Conservation (phyloP, 2,888 invertebrate genomes). For the Rhagonycha fulva region DNA sequence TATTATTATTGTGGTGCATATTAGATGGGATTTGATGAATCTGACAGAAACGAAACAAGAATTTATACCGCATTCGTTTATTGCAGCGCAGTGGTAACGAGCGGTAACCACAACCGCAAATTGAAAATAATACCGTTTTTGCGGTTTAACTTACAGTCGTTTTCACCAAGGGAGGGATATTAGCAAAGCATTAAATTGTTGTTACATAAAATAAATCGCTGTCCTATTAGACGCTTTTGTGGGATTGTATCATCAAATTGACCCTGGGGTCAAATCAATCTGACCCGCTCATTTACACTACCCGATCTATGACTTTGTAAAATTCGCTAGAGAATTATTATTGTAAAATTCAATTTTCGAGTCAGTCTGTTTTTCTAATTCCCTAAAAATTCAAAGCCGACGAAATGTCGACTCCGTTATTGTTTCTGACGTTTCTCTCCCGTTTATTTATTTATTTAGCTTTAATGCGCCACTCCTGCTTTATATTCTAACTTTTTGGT, state of each 20-base stretch:
- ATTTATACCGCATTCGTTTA: constrained; percentile 45
- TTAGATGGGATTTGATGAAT: constrained; percentile 20
- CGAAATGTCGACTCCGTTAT: constrained; percentile 43
- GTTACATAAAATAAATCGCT: neutral
- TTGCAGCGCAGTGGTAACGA: constrained; percentile 44
- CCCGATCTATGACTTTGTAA: neutral
- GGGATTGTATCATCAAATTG: neutral
- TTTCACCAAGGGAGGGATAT: constrained; percentile 32
- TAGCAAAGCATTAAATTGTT: constrained; percentile 5
- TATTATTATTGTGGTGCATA: neutral
- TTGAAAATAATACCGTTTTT: constrained; percentile 49
- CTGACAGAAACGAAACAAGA: constrained; percentile 36
- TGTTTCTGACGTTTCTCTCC: constrained; percentile 44
- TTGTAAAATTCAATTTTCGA: neutral
- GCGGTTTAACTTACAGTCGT: constrained; percentile 38
- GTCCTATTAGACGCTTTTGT: neutral
- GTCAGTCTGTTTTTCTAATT: neutral
- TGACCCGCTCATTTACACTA: neutral
- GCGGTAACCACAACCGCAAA: constrained; percentile 44
- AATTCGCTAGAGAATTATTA: neutral
- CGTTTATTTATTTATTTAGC: constrained; percentile 48
- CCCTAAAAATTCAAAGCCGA: constrained; percentile 39
- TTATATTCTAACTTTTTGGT: constrained; percentile 20
- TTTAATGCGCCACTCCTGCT: constrained; percentile 41
- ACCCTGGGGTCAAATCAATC: neutral